Evolutionary conservation across 2,113 vertebrate genomes (phyloP).

Genomic region (Marmota flaviventris): DNA sequence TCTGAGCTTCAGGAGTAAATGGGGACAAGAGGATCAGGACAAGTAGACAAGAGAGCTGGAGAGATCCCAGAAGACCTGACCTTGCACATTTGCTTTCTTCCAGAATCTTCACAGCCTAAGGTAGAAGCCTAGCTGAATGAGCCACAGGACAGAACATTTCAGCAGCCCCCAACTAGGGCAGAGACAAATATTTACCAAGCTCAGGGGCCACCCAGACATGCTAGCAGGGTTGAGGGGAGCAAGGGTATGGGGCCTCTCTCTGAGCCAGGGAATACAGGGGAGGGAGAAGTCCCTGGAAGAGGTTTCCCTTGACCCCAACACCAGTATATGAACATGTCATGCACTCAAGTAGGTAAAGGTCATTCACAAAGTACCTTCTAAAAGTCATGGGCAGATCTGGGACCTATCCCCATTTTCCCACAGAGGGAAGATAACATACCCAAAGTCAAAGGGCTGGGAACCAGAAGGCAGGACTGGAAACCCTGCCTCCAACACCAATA

Average conservation of each 20-base stretch:
- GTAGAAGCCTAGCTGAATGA: background rate
- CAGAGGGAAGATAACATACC: background rate
- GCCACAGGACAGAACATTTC: constrained; percentile 27
- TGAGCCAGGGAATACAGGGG: background rate
- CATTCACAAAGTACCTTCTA: background rate
- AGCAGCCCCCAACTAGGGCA: constrained; percentile 37
- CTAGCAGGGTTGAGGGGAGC: background rate
- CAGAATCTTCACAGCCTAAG: background rate
- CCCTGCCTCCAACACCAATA: background rate
- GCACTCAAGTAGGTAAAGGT: background rate
- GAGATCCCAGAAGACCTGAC: background rate
- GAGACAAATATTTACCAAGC: constrained; percentile 67
- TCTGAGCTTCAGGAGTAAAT: background rate
- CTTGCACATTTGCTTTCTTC: background rate
- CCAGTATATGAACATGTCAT: background rate
- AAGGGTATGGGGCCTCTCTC: background rate
- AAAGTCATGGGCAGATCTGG: background rate
- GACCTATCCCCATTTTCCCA: background rate
- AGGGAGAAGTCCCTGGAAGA: background rate
- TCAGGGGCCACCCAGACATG: background rate
- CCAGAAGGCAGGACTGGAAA: background rate
- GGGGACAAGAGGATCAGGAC: background rate
- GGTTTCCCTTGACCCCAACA: no score
- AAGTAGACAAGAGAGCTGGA: background rate
- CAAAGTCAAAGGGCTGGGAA: background rate